These are phyloP conservation scores for Tholera decimalis DNA, from an alignment of 2,888 invertebrate species.

Conservation along the genomic window DNA sequence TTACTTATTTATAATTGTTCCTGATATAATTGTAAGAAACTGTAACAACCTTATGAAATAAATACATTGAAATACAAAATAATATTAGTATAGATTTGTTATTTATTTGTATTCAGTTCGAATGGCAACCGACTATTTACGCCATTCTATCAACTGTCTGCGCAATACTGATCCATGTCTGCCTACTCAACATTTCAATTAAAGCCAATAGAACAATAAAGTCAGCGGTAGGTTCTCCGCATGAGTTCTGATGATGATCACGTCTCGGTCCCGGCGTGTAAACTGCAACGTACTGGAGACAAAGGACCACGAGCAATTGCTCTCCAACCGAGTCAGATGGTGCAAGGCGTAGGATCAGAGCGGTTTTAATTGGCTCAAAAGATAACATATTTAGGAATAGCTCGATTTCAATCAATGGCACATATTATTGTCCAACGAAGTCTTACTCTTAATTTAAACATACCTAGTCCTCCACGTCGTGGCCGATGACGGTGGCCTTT, in stretches of 20 bases:
- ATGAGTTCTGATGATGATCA: constrained; percentile 71
- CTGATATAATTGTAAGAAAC: too few relatives aligned
- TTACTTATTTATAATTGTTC: too few relatives aligned
- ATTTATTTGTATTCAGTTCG: too few relatives aligned
- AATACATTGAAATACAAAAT: too few relatives aligned
- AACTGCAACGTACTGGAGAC: constrained; percentile 76
- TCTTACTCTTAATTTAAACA: too few relatives aligned
- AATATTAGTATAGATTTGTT: too few relatives aligned
- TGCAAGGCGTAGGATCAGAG: constrained; percentile 42
- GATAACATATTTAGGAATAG: too few relatives aligned
- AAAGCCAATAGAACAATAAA: not conserved
- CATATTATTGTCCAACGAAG: too few relatives aligned
- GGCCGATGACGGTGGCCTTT: too few relatives aligned
- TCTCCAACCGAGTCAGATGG: constrained; percentile 60
- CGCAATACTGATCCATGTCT: not conserved
- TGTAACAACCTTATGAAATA: too few relatives aligned
- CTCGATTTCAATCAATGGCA: not conserved
- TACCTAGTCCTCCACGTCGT: too few relatives aligned
- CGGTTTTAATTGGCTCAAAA: constrained; percentile 1
- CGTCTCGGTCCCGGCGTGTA: constrained; percentile 71
- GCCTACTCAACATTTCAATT: not conserved
- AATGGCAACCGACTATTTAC: too few relatives aligned
- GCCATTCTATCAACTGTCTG: not conserved
- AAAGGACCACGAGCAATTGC: constrained; percentile 81
- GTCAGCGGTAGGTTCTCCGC: constrained; percentile 21